Conservation (phyloP, 30 jellyfish, hydroid and myxozoan species). For the Pseudorhiza aurosa region DNA sequence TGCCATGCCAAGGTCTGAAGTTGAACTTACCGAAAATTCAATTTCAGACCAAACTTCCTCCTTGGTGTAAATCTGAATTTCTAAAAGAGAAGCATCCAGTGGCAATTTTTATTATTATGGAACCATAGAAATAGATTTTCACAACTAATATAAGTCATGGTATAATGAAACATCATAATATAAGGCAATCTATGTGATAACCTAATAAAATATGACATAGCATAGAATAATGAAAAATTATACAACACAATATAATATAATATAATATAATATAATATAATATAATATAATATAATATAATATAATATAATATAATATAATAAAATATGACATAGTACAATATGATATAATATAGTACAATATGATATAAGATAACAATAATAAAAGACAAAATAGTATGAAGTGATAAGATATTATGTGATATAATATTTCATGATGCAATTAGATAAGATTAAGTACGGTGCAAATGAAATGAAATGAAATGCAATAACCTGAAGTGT, state of each 20-base stretch:
- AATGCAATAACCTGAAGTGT: conserved; percentile 11
- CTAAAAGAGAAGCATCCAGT: conserved; percentile 18
- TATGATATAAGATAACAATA: neutral
- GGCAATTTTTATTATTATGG: too few relatives aligned
- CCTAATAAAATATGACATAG: neutral
- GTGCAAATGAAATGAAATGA: neutral
- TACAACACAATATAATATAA: conserved; percentile 1
- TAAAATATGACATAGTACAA: neutral
- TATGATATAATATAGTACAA: neutral
- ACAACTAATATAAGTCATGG: too few relatives aligned
- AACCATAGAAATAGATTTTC: too few relatives aligned
- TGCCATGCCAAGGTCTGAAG: neutral
- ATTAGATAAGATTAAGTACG: neutral
- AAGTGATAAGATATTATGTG: too few relatives aligned
- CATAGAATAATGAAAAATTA: neutral
- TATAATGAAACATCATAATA: neutral
- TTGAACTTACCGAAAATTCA: conserved; percentile 84
- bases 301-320: neutral
- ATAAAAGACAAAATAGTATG: neutral
- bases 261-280: neutral
- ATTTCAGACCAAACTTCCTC: conserved; percentile 98
- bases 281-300: neutral
- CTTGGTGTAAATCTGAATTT: conserved; percentile 68
- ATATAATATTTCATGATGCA: neutral
- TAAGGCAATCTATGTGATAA: neutral